Base-by-base conservation (phyloP, 2,888 invertebrate genomes). In the Meta bourneti region DNA sequence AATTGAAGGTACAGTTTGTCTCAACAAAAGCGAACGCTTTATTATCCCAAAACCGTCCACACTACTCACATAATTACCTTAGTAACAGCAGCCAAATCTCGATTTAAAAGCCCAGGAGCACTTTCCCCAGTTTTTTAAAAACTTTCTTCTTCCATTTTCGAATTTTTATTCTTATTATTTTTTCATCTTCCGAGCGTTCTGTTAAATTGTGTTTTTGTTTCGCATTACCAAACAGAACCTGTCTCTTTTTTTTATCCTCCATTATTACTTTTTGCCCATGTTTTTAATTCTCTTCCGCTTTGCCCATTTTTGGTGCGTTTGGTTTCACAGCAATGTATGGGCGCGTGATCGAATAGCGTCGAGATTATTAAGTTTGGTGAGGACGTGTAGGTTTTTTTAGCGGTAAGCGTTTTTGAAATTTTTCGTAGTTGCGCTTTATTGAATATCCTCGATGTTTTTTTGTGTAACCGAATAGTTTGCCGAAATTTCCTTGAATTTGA, bases 151-250 rank as follows among this genome's bases (percentile, higher is more conserved):
- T 20, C 16, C 7, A 11, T 77, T 52, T 16, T 5, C 61, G 13
- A 8, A 61, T 61, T 61, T 61, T 61, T 61, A 61, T 61, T 61
- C 13, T 20, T 83, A 8, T 48, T 19, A n/a, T 75, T 69, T 77
- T 78, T 51, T 72, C 13, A 51, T 20, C 7, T n/a, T 69, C 48
- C 0, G 6, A 51, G 13, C 69, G 49, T 86, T 77, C 77, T 78
- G 69, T 51, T 86, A 70, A 86, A 86, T 2, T 71, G 20, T 86
- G 51, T 77, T 85, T 85, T 85, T 85, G 77, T 87, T 87, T 52
- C 79, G 52, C 71, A 54, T 72, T 52, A 79, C 79, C 52, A 71
- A 78, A 85, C 9, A 84, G 61, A 11, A 49, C 16, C 61, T 16
- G 13, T 86, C 51, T 8, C 69, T 19, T n/a, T 7, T 34, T 75